Percentiles rank a stretch among this genome's conserved stretches.
phyloP scores from a whole-genome alignment of 2,797 vertebrate species.

The Mycteria americana region DNA sequence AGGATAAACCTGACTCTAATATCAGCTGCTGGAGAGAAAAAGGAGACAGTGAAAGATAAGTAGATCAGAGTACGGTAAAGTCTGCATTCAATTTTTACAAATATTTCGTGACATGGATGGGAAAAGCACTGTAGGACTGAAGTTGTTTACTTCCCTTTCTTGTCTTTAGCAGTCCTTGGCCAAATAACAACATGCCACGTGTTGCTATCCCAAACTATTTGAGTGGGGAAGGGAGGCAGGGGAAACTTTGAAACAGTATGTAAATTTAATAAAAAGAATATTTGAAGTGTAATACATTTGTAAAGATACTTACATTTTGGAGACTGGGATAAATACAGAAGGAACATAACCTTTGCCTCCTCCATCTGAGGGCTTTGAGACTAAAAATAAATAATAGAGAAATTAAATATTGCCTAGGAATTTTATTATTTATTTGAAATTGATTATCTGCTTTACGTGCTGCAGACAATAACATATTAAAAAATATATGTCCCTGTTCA shows the following conservation, averaged over 20 bases:
- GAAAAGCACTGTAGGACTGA: neutral
- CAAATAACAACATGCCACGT: neutral
- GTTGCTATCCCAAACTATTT: neutral
- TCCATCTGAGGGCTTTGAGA: slow-evolving; percentile 80
- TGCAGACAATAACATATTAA: neutral
- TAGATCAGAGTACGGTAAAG: neutral
- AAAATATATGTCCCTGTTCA: neutral
- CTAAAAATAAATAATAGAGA: slow-evolving; percentile 33
- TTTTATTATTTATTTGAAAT: neutral
- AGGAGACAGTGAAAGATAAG: neutral
- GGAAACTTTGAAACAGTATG: neutral
- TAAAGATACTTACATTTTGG: slow-evolving; percentile 80
- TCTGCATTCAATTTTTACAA: neutral
- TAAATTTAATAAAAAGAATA: neutral
- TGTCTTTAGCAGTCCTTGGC: neutral
- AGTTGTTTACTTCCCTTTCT: neutral
- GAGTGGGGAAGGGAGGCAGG: neutral
- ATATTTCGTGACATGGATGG: neutral
- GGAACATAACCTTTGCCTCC: slow-evolving; percentile 85
- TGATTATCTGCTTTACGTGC: neutral
- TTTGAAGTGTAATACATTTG: neutral
- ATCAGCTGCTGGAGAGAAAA: neutral
- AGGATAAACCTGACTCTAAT: neutral
- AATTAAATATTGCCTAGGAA: neutral
- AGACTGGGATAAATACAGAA: slow-evolving; percentile 91